A percentile compares a stretch with the other conserved stretches of the same genome.
Evolutionary conservation across 2,797 vertebrate genomes (phyloP).

Genomic region (Rhabdomys pumilio): DNA sequence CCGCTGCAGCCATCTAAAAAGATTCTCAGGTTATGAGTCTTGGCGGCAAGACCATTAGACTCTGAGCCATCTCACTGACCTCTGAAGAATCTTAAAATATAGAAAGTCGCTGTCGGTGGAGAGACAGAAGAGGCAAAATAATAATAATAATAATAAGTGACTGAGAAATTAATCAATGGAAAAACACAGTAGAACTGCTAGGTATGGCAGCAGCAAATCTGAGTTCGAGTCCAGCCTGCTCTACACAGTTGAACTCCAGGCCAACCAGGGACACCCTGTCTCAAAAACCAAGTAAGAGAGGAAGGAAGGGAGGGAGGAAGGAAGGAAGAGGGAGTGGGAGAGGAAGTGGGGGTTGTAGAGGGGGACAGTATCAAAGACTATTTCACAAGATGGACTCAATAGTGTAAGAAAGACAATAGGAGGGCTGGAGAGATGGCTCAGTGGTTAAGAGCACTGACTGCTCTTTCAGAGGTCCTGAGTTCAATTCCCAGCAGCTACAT

Average conservation of each 20-base stretch:
- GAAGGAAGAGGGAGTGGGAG: background rate
- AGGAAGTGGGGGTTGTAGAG: too few species aligned
- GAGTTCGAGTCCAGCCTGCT: background rate
- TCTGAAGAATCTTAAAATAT: background rate
- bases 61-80: background rate
- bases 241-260: background rate
- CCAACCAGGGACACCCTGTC: background rate
- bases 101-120: background rate
- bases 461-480: too few species aligned
- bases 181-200: background rate
- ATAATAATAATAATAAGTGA: too few species aligned
- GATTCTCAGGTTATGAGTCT: background rate
- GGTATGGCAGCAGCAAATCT: background rate
- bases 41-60: too few species aligned
- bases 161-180: slow-evolving; percentile 25
- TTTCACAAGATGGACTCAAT: background rate
- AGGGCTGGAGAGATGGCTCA: too few species aligned
- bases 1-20: background rate
- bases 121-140: background rate
- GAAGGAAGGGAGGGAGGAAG: background rate
- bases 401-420: background rate
- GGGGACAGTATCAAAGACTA: background rate
- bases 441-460: too few species aligned
- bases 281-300: background rate
- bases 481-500: too few species aligned